A percentile compares a stretch with the other conserved stretches of the same genome.
Conservation (phyloP, 1,140 invertebrate genomes). For the Solen grandis region DNA sequence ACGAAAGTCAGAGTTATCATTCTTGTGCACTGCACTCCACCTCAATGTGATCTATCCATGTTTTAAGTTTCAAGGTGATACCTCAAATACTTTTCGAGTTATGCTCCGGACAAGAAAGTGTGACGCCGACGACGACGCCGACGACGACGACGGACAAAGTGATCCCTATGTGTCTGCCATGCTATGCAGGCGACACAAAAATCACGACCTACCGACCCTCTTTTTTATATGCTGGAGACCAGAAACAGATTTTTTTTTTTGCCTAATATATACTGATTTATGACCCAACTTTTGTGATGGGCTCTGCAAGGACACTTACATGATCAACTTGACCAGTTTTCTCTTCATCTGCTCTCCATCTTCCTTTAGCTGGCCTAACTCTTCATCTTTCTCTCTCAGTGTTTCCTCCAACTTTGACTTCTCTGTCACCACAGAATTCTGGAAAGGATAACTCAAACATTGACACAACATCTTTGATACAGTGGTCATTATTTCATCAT, state of each 20-base stretch:
- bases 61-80: too few relatives aligned
- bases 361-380: constrained; percentile 66
- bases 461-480: constrained; percentile 20
- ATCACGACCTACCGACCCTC: too few relatives aligned
- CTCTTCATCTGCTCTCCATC: constrained; percentile 77
- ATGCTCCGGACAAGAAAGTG: too few relatives aligned
- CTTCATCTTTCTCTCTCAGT: constrained; percentile 58
- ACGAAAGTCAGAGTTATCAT: too few relatives aligned
- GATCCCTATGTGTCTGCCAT: not conserved
- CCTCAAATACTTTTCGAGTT: too few relatives aligned
- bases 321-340: constrained; percentile 79
- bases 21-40: too few relatives aligned
- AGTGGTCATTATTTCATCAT: too few relatives aligned
- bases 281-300: not conserved
- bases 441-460: constrained; percentile 1
- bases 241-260: not conserved
- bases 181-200: not conserved
- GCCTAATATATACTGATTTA: not conserved
- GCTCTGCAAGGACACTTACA: constrained; percentile 58
- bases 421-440: constrained; percentile 58
- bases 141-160: too few relatives aligned
- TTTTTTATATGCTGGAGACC: not conserved
- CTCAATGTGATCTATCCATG: too few relatives aligned
- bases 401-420: constrained; percentile 46
- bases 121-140: not conserved